Evolutionary conservation across 2,797 vertebrate species (phyloP).

Genomic region (Centroberyx gerrardi): DNA sequence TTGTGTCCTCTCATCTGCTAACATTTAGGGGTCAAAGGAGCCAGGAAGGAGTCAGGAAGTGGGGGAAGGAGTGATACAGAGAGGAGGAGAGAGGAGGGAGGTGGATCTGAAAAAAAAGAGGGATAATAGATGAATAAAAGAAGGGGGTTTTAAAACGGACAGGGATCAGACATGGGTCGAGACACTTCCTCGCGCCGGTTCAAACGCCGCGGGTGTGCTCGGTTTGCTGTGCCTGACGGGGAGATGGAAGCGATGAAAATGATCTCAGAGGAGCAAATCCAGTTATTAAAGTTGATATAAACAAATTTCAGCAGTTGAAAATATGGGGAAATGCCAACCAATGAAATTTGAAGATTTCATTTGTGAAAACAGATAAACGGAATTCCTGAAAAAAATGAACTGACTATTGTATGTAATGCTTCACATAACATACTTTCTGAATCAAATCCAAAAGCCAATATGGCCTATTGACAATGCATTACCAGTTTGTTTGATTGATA

Average conservation of each 20-base stretch:
- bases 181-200: slow-evolving; percentile 53
- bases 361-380: no score
- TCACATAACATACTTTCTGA: no score
- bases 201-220: slow-evolving; percentile 47
- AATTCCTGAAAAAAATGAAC: no score
- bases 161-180: slow-evolving; percentile 74
- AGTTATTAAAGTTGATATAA: not conserved
- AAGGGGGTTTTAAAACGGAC: slow-evolving; percentile 45
- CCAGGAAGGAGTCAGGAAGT: slow-evolving; percentile 85
- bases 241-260: slow-evolving; percentile 20
- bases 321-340: not conserved
- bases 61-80: slow-evolving; percentile 82
- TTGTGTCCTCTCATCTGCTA: slow-evolving; percentile 89
- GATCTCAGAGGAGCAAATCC: slow-evolving; percentile 21
- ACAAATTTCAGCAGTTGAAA: not conserved
- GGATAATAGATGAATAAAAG: slow-evolving; percentile 78
- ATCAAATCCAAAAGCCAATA: no score
- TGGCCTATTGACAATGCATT: no score
- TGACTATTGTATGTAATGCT: no score
- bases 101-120: slow-evolving; percentile 64
- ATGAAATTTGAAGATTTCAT: no score
- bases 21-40: slow-evolving; percentile 88
- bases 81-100: slow-evolving; percentile 69
- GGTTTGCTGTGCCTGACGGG: slow-evolving; percentile 19
- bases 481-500: no score